Conservation (phyloP, 1,140 invertebrate genomes). For the Drosophila littoralis region DNA sequence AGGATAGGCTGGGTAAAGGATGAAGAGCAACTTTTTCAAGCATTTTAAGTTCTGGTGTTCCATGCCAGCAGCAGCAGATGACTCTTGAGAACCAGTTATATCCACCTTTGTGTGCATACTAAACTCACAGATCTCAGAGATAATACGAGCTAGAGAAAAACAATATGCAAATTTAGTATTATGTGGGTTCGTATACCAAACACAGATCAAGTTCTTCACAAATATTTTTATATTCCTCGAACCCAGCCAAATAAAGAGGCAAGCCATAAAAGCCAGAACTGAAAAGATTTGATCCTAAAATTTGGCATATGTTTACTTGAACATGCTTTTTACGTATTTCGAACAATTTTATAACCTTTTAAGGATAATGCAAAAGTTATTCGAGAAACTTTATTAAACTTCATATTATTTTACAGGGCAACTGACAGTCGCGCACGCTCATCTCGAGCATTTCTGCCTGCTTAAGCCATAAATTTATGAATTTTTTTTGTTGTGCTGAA, state of each 20-base stretch:
- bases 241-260: no score
- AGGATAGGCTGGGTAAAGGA: neutral
- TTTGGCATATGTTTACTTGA: no score
- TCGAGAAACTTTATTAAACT: neutral
- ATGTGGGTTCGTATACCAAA: no score
- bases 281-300: no score
- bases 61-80: neutral
- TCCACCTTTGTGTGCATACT: neutral
- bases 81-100: neutral
- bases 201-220: neutral
- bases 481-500: conserved; percentile 30
- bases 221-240: no score
- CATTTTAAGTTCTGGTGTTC: no score
- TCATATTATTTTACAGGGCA: conserved; percentile 16
- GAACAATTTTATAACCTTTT: neutral
- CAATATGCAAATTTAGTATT: neutral
- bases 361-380: neutral
- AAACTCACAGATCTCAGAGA: neutral
- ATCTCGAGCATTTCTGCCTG: neutral
- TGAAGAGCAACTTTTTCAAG: no score
- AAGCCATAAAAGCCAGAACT: no score
- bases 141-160: neutral
- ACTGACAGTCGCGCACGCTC: neutral
- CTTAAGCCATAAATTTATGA: conserved; percentile 41
- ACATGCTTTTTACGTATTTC: no score